A percentile compares a stretch with the other conserved stretches of the same genome.
phyloP scores from a whole-genome alignment of 2,113 vertebrate genomes.

The Semicossyphus pulcher region DNA sequence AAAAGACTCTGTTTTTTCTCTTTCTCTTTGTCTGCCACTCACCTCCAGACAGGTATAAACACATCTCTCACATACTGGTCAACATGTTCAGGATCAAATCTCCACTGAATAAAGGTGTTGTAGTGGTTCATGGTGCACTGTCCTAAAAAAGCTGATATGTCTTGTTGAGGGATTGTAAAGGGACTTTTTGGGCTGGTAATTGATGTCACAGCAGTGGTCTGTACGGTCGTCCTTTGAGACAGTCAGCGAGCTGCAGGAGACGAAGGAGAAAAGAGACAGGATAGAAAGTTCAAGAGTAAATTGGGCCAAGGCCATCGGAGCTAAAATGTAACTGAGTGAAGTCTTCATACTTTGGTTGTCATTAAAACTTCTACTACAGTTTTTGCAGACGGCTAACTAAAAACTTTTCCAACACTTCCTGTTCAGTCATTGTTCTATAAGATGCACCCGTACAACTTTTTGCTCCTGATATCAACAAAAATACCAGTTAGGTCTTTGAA shows the following conservation, averaged over 20 bases:
- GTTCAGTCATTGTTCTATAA: background rate
- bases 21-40: background rate
- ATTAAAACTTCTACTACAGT: conserved; percentile 14
- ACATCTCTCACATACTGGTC: conserved; percentile 1
- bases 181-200: conserved; percentile 6
- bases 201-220: background rate
- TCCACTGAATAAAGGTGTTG: conserved; percentile 21
- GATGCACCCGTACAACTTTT: background rate
- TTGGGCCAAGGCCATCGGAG: conserved; percentile 34
- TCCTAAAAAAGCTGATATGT: conserved; percentile 10
- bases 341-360: background rate
- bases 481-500: too few species aligned
- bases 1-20: conserved; percentile 8
- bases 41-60: conserved; percentile 1
- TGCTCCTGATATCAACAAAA: too few species aligned
- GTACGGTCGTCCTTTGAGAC: background rate
- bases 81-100: conserved; percentile 10
- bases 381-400: background rate
- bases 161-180: conserved; percentile 12
- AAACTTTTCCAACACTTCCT: background rate
- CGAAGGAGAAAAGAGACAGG: conserved; percentile 10
- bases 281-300: conserved; percentile 19
- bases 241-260: conserved; percentile 17
- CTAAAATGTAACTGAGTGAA: conserved; percentile 2
- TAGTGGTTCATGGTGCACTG: background rate